Evolutionary conservation across 2,888 invertebrate genomes (phyloP), one percentile per base, ranked within the genome.

Genomic region (Sicus ferrugineus): DNA sequence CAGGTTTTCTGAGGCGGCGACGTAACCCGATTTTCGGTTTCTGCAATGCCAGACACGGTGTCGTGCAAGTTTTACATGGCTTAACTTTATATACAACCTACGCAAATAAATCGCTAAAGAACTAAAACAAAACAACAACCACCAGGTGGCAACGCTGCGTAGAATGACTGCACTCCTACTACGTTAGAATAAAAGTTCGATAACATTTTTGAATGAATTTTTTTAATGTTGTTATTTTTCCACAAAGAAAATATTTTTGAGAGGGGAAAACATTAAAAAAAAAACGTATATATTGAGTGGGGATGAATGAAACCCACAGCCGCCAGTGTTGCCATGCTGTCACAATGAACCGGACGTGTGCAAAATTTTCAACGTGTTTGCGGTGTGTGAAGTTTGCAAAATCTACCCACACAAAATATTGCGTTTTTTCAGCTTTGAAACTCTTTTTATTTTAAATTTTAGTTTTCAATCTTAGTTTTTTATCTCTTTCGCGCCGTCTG

Each of bases 151-250:
- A 26, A 54, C 54, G 5, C 54, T 26, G 54, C 23, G 23, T 16
- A 14, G 26, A 54, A 14, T 42, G 42, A 42, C 3, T 26, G 54
- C 23, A 54, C 54, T 54, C 23, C 11, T 54, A 21, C 21, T 54
- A 54, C 54, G 54, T 54, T 28, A 54, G 54, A 3, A 52, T 6
- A 14, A 42, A 4, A 42, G 54, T 54, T 54, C 2, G 14, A 54
- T 26, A 28, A 54, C 11, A 42, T 28, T 26, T 46, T 62, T 62
- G 62, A 62, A 62, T 46, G 62, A 62, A 46, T 62, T 62, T 42
- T 56, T 58, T 2, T 11, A 30, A 28, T 58, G 5, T 58, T 58
- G 26, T 58, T 0, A 11, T 11, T 23, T 26, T 23, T 54, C 23
- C 6, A 54, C 16, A 54, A 3, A 5, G 23, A 9, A 23, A 54